Evolutionary conservation across 2,113 vertebrate species (phyloP), one percentile per base, ranked within the genome.

Genomic region (Phaethon lepturus): DNA sequence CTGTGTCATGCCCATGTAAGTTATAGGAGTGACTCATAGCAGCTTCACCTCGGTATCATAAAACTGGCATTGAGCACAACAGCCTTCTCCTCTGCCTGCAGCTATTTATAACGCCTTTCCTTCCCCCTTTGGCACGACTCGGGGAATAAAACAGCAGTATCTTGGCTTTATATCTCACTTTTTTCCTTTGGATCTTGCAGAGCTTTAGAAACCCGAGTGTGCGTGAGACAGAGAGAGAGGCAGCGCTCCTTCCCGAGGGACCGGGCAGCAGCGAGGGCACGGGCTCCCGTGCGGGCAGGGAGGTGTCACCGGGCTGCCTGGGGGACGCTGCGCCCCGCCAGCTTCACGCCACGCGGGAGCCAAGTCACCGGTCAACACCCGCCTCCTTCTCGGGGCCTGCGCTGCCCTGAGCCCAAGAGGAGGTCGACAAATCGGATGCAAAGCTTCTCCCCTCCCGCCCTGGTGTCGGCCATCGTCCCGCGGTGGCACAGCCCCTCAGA

Each of bases 261-360:
- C 12, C 1, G 29, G 40, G 4, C 25, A 26, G 44, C 49, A 23
- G 38, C 7, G 9, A 69, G n/a, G 35, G 13, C 69, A 12, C 11
- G 4, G 56, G 49, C 11, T 31, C 25, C 1, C 0, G 3, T 20
- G 11, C 0, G 1, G 69, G 25, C 16, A 50, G 17, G 19, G 12
- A 38, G 3, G 17, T 38, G 33, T 13, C 62, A 23, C 47, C 3
- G 3, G 40, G 22, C 10, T 58, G 23, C 20, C 35, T 4, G 4
- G 38, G 52, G 38, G 35, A 28, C 2, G 0, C 6, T 33, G 35
- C 22, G 6, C 18, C 20, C 56, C 10, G 11, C 31, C 12, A 29
- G 10, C 25, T 44, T 26, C 90, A 44, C 38, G 35, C 20, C 18
- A 12, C 1, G 0, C 0, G 2, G 22, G 18, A 58, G 38, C n/a